These are phyloP conservation scores for Volucella bombylans DNA, from an alignment of 2,888 invertebrate genomes.

Conservation along the genomic window DNA sequence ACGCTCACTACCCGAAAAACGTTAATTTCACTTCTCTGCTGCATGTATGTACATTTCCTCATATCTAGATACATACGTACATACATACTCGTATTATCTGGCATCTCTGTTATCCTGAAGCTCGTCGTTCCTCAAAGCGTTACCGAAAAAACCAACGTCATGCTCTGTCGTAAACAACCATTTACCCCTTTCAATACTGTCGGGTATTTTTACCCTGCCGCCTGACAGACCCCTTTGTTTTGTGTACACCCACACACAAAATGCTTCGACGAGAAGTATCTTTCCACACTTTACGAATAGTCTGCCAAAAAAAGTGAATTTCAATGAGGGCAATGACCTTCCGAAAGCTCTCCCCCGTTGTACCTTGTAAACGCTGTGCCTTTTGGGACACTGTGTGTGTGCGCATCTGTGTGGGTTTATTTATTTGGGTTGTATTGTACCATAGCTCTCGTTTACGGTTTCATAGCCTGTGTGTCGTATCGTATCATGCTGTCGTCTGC, in stretches of 20 bases:
- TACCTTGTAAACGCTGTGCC: constrained; percentile 8
- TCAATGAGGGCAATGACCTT: constrained; percentile 62
- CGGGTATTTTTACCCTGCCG: constrained; percentile 13
- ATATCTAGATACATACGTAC: too few relatives aligned
- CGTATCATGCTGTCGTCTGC: constrained; percentile 23
- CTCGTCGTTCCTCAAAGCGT: constrained; percentile 11
- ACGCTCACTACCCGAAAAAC: background rate
- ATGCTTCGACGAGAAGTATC: background rate
- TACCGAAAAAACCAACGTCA: constrained; percentile 17
- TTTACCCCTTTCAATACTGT: constrained; percentile 50
- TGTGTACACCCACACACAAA: background rate
- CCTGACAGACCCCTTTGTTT: constrained; percentile 1
- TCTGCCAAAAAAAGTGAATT: constrained; percentile 62
- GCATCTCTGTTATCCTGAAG: constrained; percentile 33
- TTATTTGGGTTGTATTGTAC: constrained; percentile 6
- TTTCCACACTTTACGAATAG: constrained; percentile 27
- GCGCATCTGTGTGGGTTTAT: constrained; percentile 10
- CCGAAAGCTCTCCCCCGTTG: constrained; percentile 60
- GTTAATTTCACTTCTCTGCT: background rate
- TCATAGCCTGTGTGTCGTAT: constrained; percentile 6
- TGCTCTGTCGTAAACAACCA: constrained; percentile 33
- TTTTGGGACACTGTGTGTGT: too few relatives aligned
- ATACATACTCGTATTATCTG: background rate
- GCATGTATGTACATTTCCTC: too few relatives aligned
- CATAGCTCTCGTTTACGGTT: constrained; percentile 9